Base-by-base conservation (phyloP, 2,113 vertebrate species). In the Pholis gunnellus region DNA sequence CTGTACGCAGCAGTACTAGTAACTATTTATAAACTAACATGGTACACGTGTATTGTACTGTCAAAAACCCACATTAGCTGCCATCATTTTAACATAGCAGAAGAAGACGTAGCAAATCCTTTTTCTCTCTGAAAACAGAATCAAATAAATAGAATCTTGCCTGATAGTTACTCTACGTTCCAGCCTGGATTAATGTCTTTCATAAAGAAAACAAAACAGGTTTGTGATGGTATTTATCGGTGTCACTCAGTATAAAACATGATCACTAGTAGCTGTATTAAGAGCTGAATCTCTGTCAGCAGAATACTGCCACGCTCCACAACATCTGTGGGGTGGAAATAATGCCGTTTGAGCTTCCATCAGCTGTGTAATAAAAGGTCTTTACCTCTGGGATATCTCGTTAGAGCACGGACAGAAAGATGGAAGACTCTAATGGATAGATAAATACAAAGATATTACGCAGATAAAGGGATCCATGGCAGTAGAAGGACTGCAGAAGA, bases 291-390 rank as follows among this genome's bases (percentile, higher is more conserved):
- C 40, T 36, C 25, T 3, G 17, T 14, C 46, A 3, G 34, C 9
- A 29, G 25, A n/a, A n/a, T 20, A 20, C 14, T 25, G 40, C 14
- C 2, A 46, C 13, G 20, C 74, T 57, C 74, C 38, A n/a, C 20
- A 27, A 66, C 6, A 6, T 61, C 29, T n/a, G 36, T 38, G 56
- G 29, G 38, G 42, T 52, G 67, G 57, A 79, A 79, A 10, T 71
- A 69, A 79, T 63, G 34, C 11, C 15, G 11, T 63, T 7, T 52
- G 76, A 79, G 77, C 31, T 27, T 50, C 66, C 70, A 29, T 78
- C 56, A 78, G 66, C 54, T 54, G 68, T 31, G 8, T 64, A n/a
- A 20, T 27, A 20, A 38, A 64, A 9, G 10, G n/a, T 42, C 9
- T 72, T 29, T 44, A 71, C 59, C 77, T 63, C 44, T 61, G 57